Percentiles rank a stretch among this genome's conserved stretches.
Conservation (phyloP, 30 jellyfish, hydroid and myxozoan species). For the Catostylus mosaicus region DNA sequence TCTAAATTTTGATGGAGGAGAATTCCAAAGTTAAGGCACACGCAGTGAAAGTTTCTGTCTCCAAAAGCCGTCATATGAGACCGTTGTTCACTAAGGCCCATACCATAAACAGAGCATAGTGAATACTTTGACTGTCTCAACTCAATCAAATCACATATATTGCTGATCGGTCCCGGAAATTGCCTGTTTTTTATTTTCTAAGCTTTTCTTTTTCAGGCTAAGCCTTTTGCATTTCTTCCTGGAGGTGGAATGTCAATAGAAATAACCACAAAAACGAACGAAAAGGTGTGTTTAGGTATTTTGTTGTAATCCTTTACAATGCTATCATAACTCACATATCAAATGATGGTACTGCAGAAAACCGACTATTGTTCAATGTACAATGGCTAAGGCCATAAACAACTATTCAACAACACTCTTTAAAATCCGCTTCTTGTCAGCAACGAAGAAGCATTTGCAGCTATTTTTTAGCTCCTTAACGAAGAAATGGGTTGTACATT, state of each 20-base stretch:
- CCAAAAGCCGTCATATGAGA: background rate
- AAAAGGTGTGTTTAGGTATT: conserved; percentile 17
- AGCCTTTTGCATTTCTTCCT: conserved; percentile 83
- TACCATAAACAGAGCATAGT: background rate
- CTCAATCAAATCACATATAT: conserved; percentile 5
- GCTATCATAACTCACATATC: background rate
- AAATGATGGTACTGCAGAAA: too few relatives aligned
- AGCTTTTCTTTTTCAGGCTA: conserved; percentile 45
- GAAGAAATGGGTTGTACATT: too few relatives aligned
- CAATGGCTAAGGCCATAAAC: too few relatives aligned
- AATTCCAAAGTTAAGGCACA: background rate
- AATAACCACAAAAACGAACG: conserved; percentile 58
- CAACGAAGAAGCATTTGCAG: too few relatives aligned
- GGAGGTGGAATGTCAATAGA: conserved; percentile 97
- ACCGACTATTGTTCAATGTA: too few relatives aligned
- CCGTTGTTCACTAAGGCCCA: conserved; percentile 1
- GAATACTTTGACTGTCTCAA: conserved; percentile 9
- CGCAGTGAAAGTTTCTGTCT: background rate
- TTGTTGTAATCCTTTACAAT: background rate
- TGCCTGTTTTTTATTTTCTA: background rate
- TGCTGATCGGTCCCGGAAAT: too few relatives aligned
- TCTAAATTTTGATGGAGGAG: background rate
- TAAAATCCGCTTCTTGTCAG: too few relatives aligned
- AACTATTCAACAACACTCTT: too few relatives aligned
- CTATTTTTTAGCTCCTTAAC: too few relatives aligned